These are phyloP conservation scores for Mastigias papua DNA, from an alignment of 30 jellyfish, hydroid and myxozoan genomes.

Conservation along the genomic window DNA sequence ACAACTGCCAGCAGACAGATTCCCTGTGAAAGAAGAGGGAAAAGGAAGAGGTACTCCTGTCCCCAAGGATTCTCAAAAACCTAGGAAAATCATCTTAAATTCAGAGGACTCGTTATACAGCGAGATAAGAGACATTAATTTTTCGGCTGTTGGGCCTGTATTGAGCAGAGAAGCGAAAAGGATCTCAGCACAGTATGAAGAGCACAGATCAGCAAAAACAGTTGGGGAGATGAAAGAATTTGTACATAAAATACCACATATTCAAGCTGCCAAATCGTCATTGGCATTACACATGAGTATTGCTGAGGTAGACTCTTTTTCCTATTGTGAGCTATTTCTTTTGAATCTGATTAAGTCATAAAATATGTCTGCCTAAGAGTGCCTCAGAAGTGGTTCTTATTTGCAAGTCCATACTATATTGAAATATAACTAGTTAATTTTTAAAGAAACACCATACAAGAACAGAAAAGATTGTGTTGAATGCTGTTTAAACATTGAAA, in stretches of 20 bases:
- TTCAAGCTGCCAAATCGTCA: constrained; percentile 94
- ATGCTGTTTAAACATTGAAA: too few relatives aligned
- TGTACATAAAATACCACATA: constrained; percentile 95
- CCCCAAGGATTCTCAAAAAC: constrained; percentile 76
- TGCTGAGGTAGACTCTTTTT: constrained; percentile 53
- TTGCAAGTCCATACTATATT: too few relatives aligned
- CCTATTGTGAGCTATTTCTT: neutral
- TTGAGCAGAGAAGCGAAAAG: constrained; percentile 95
- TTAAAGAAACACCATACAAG: too few relatives aligned
- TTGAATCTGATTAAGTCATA: too few relatives aligned
- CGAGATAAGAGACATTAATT: constrained; percentile 91
- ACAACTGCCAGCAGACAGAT: constrained; percentile 87
- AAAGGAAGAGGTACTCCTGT: constrained; percentile 9
- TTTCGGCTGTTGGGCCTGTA: constrained; percentile 96
- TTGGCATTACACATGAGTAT: constrained; percentile 85
- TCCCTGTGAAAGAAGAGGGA: constrained; percentile 85
- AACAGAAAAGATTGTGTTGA: too few relatives aligned
- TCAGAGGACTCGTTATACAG: constrained; percentile 89
- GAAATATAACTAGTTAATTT: too few relatives aligned
- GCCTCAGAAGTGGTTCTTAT: too few relatives aligned
- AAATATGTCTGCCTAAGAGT: too few relatives aligned
- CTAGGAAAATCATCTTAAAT: constrained; percentile 79
- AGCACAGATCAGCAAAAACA: constrained; percentile 95
- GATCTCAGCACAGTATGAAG: constrained; percentile 97
- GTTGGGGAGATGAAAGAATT: constrained; percentile 98